Evolutionary conservation across 2,797 vertebrate species (phyloP).

Genomic region (Graptemys geographica): DNA sequence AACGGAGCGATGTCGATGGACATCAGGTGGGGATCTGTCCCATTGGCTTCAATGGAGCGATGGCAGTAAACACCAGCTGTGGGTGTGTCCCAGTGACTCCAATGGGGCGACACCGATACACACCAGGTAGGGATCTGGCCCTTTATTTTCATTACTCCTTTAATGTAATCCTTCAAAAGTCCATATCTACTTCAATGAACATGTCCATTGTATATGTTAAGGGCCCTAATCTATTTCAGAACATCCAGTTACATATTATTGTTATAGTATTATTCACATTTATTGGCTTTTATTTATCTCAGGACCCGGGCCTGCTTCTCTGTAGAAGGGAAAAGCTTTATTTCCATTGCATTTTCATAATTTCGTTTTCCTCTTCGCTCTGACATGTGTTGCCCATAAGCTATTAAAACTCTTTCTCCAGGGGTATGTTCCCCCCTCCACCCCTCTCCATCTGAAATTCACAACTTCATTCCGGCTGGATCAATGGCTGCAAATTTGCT

Average conservation of each 20-base stretch:
- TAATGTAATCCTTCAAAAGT: not conserved
- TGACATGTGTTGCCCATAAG: constrained; percentile 83
- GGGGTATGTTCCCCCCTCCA: constrained; percentile 59
- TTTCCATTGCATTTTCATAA: constrained; percentile 74
- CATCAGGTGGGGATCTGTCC: not conserved
- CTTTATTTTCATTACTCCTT: not conserved
- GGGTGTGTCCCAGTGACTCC: not conserved
- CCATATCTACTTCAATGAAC: not conserved
- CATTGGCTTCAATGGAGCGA: not conserved
- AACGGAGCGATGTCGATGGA: not conserved
- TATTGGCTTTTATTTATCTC: constrained; percentile 44
- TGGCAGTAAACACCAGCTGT: not conserved
- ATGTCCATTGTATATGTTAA: not conserved
- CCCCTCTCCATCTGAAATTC: constrained; percentile 66
- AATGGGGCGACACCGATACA: not conserved
- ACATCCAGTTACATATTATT: not conserved
- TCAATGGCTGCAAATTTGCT: constrained; percentile 86
- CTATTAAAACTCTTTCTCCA: constrained; percentile 77
- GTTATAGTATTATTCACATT: not conserved
- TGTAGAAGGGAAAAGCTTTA: constrained; percentile 41
- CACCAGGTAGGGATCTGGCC: not conserved
- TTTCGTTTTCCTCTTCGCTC: constrained; percentile 70
- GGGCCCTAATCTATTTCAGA: not conserved
- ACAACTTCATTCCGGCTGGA: constrained; percentile 79
- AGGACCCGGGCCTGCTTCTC: not conserved